phyloP scores from a whole-genome alignment of 2,888 invertebrate genomes.

The Diarsia brunnea region DNA sequence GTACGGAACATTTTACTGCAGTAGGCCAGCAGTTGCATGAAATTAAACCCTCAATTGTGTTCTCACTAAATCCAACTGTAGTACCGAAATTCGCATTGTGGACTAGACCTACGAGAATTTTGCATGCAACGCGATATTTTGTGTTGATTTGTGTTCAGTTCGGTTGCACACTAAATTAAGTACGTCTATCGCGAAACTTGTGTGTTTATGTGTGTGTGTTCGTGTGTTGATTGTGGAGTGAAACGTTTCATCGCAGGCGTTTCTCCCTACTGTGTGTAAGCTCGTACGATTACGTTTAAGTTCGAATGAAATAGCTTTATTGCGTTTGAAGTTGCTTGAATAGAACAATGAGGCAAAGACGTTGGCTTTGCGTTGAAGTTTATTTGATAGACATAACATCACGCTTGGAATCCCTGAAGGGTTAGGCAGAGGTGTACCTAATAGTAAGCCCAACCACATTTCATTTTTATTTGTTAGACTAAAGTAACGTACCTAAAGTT shows the following conservation, averaged over 20 bases:
- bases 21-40: too few species aligned
- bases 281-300: constrained; percentile 27
- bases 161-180: constrained; percentile 53
- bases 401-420: too few species aligned
- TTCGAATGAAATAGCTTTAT: constrained; percentile 23
- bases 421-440: too few species aligned
- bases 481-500: too few species aligned
- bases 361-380: background rate
- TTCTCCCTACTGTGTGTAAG: constrained; percentile 25
- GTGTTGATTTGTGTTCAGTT: constrained; percentile 58
- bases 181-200: constrained; percentile 46
- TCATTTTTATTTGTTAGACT: too few species aligned
- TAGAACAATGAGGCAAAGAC: background rate
- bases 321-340: constrained; percentile 29
- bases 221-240: constrained; percentile 34
- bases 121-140: constrained; percentile 56
- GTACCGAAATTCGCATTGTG: constrained; percentile 3
- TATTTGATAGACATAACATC: background rate
- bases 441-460: too few species aligned
- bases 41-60: background rate
- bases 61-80: background rate
- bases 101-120: constrained; percentile 30
- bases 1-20: too few species aligned
- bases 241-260: constrained; percentile 45
- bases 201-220: constrained; percentile 7